Conservation (phyloP, 2,113 vertebrate species). For the Chunga burmeisteri region DNA sequence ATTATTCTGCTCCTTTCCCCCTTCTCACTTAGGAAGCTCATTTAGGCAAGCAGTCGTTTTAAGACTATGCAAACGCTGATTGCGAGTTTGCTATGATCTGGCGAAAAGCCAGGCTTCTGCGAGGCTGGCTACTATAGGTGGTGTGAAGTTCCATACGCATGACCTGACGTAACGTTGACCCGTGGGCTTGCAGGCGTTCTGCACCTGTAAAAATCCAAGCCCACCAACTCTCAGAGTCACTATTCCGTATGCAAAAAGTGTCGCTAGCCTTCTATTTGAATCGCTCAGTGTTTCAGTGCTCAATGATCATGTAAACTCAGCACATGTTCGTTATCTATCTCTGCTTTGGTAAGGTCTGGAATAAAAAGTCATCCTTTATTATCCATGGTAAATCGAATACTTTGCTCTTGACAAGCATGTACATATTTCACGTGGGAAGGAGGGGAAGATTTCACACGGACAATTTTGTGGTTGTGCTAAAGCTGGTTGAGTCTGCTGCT, state of each 20-base stretch:
- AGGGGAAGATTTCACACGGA: not conserved
- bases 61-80: slow-evolving; percentile 24
- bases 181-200: rapidly evolving
- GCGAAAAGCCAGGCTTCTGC: slow-evolving; percentile 38
- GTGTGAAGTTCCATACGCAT: not conserved
- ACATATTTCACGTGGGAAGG: not conserved
- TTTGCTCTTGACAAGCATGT: not conserved
- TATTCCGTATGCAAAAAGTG: not conserved
- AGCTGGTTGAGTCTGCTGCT: not conserved
- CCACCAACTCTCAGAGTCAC: not conserved
- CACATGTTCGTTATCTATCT: not conserved
- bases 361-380: not conserved
- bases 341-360: not conserved
- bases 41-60: slow-evolving; percentile 59
- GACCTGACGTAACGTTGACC: not conserved
- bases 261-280: not conserved
- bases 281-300: not conserved
- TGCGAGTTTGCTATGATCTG: slow-evolving; percentile 35
- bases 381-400: not conserved
- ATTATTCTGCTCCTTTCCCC: slow-evolving; percentile 41
- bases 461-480: not conserved
- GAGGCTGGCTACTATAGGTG: not conserved
- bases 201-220: not conserved
- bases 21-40: slow-evolving; percentile 34
- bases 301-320: not conserved